phyloP scores from a whole-genome alignment of 2,113 vertebrate species.

The Centropristis striata region DNA sequence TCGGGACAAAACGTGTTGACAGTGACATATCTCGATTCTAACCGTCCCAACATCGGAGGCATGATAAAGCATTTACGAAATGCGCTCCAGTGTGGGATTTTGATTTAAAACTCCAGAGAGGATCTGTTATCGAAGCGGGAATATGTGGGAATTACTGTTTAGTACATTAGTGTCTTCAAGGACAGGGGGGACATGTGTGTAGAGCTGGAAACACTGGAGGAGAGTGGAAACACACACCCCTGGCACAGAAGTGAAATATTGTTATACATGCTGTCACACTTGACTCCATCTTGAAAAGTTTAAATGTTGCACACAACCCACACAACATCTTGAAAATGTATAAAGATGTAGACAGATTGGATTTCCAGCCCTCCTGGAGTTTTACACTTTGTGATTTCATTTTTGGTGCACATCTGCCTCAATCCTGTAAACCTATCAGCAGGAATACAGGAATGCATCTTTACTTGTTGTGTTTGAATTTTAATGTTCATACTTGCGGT shows the following conservation, averaged over 20 bases:
- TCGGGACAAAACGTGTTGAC: not conserved
- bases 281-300: slow-evolving; percentile 63
- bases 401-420: slow-evolving; percentile 26
- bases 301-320: slow-evolving; percentile 54
- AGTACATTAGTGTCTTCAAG: slow-evolving; percentile 38
- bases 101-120: slow-evolving; percentile 34
- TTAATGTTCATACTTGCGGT: not conserved
- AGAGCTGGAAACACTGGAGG: slow-evolving; percentile 1
- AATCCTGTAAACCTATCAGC: slow-evolving; percentile 11
- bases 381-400: not conserved
- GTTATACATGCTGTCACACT: slow-evolving; percentile 36
- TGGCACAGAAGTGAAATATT: slow-evolving; percentile 44
- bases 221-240: slow-evolving; percentile 7
- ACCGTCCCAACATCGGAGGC: not conserved
- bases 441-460: not conserved
- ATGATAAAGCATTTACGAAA: slow-evolving; percentile 11
- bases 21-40: slow-evolving; percentile 7
- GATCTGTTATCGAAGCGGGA: slow-evolving; percentile 16
- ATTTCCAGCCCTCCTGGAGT: slow-evolving; percentile 28
- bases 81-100: slow-evolving; percentile 17
- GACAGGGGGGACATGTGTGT: slow-evolving; percentile 7
- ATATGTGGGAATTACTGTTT: slow-evolving; percentile 42
- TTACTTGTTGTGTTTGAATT: not conserved
- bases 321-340: slow-evolving; percentile 73
- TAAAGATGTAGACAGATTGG: slow-evolving; percentile 31